Percentiles rank a stretch among this genome's conserved stretches.
Evolutionary conservation across 2,797 vertebrate species (phyloP).

Genomic region (Parauchenoglanis punctatus): DNA sequence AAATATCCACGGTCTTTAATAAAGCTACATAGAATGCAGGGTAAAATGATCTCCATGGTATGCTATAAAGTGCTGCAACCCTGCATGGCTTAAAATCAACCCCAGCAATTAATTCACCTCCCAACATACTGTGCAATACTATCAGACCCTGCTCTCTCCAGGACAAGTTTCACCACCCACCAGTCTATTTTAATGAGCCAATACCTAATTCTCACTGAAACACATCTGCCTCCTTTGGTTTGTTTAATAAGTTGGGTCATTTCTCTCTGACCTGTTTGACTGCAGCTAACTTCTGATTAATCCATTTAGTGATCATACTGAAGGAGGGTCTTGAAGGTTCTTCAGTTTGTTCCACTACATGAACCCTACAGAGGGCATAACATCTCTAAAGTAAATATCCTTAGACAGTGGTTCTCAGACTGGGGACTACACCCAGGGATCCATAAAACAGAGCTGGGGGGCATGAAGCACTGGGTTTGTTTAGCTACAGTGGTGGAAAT

Average conservation of each 20-base stretch:
- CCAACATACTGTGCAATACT: background rate
- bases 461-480: background rate
- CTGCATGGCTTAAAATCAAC: background rate
- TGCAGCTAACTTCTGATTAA: conserved; percentile 30
- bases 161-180: background rate
- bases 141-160: conserved; percentile 4
- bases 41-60: background rate
- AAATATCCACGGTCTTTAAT: background rate
- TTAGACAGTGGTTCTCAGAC: background rate
- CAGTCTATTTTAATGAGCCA: background rate
- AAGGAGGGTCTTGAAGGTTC: background rate
- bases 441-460: background rate
- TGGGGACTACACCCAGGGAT: background rate
- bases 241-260: conserved; percentile 37
- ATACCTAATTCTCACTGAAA: background rate
- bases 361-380: background rate
- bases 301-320: background rate
- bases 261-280: conserved; percentile 44
- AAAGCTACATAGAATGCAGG: background rate
- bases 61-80: background rate
- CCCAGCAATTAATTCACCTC: background rate
- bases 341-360: background rate
- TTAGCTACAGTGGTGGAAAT: background rate
- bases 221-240: conserved; percentile 34
- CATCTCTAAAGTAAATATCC: background rate